A percentile compares a stretch with the other conserved stretches of the same genome.
phyloP scores from a whole-genome alignment of 2,797 vertebrate genomes.

The Melanogrammus aeglefinus region DNA sequence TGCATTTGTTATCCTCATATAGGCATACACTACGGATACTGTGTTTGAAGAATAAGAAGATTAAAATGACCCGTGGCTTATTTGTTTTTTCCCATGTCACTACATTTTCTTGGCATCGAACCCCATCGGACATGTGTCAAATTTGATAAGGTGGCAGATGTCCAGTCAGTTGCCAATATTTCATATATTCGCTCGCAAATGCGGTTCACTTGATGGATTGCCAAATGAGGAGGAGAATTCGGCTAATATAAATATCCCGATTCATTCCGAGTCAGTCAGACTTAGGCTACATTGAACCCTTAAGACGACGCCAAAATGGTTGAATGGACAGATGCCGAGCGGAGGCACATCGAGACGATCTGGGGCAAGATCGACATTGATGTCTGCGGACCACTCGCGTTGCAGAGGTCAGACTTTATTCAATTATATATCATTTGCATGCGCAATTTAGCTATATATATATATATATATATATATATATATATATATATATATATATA shows the following conservation, averaged over 20 bases:
- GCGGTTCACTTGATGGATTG: neutral
- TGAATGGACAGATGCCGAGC: conserved; percentile 5
- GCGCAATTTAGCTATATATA: no score
- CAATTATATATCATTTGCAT: neutral
- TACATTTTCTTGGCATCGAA: neutral
- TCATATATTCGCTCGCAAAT: neutral
- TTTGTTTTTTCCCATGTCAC: no score
- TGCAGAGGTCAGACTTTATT: conserved; percentile 10
- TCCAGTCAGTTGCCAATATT: neutral
- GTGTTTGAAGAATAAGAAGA: no score
- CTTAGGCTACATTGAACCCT: neutral
- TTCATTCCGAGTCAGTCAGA: neutral
- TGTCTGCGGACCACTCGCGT: conserved; percentile 15
- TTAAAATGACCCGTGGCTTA: no score
- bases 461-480: no score
- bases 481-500: no score
- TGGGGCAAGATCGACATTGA: conserved; percentile 35
- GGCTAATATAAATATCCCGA: neutral
- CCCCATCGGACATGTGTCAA: neutral
- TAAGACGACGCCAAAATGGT: neutral
- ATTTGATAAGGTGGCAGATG: neutral
- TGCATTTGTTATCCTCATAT: neutral
- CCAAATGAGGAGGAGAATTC: neutral
- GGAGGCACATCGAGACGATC: neutral
- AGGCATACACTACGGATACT: no score